Conservation (phyloP, 2,797 vertebrate species). For the Moxostoma hubbsi region DNA sequence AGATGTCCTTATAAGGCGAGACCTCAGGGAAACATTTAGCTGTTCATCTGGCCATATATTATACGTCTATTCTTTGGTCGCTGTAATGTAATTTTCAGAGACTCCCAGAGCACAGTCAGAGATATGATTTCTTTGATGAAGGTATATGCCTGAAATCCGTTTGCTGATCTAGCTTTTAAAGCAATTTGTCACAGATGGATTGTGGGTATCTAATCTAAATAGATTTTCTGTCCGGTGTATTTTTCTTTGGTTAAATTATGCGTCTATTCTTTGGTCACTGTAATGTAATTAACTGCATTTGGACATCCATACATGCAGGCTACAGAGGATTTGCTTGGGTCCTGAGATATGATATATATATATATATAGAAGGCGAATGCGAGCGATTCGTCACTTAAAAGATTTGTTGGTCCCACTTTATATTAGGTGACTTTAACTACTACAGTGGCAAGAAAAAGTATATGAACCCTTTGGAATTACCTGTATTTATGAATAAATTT, state of each 20-base stretch:
- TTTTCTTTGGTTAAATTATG: not conserved
- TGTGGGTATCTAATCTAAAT: not conserved
- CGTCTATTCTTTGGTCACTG: too few species aligned
- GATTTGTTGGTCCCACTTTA: too few species aligned
- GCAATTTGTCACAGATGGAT: not conserved
- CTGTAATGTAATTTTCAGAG: not conserved
- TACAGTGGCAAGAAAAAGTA: too few species aligned
- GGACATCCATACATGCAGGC: not conserved
- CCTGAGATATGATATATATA: not conserved
- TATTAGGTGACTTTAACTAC: too few species aligned
- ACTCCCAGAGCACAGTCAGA: too few species aligned
- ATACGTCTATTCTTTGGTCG: not conserved
- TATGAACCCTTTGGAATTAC: too few species aligned
- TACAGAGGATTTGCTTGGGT: not conserved
- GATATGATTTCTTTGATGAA: slow-evolving; percentile 7
- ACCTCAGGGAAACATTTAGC: not conserved
- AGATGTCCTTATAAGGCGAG: not conserved
- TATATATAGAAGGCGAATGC: too few species aligned
- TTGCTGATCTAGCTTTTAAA: not conserved
- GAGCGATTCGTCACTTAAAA: too few species aligned
- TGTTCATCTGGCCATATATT: not conserved
- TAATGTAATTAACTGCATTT: not conserved
- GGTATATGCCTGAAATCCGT: not conserved
- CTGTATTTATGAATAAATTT: too few species aligned
- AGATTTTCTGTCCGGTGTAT: not conserved